Base-by-base conservation (phyloP, 37 sponge, comb jelly and placozoan species). In the Haliclona indistincta region DNA sequence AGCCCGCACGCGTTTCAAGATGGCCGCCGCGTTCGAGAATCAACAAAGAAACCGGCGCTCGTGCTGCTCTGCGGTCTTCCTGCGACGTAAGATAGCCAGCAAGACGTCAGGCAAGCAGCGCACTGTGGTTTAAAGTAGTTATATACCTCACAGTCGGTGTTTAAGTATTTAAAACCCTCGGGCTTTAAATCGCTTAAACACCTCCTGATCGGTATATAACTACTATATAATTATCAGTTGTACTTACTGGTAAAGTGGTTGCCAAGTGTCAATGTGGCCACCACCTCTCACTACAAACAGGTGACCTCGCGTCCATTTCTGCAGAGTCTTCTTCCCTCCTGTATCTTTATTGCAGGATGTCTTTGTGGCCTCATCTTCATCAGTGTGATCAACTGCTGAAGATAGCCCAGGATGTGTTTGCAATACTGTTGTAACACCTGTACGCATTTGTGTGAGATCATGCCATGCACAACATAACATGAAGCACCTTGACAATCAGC, bases 181-280 rank as follows among this genome's bases (percentile, higher is more conserved):
- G n/a, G n/a, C n/a, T n/a, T n/a, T n/a, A n/a, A n/a, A n/a, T n/a
- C n/a, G n/a, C n/a, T n/a, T n/a, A n/a, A n/a, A n/a, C n/a, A n/a
- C n/a, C n/a, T n/a, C n/a, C n/a, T n/a, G n/a, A n/a, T n/a, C n/a
- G n/a, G n/a, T n/a, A n/a, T n/a, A n/a, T n/a, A n/a, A n/a, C n/a
- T n/a, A n/a, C n/a, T n/a, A n/a, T n/a, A n/a, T n/a, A n/a, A n/a
- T n/a, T n/a, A n/a, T n/a, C n/a, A n/a, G n/a, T n/a, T n/a, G n/a
- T n/a, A n/a, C 67, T 55, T 54, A 78, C 70, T 66, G 65, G 40
- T 78, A 78, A n/a, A 78, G 41, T 29, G 79, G 79, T 37, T 68
- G 79, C 79, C 79, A 78, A 41, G 38, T 68, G 22, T 78, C 70
- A 32, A 72, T 72, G 20, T 72, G 73, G 7, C 73, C 56, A 52